phyloP scores from a whole-genome alignment of 2,113 vertebrate species.

The Tragelaphus scriptus region DNA sequence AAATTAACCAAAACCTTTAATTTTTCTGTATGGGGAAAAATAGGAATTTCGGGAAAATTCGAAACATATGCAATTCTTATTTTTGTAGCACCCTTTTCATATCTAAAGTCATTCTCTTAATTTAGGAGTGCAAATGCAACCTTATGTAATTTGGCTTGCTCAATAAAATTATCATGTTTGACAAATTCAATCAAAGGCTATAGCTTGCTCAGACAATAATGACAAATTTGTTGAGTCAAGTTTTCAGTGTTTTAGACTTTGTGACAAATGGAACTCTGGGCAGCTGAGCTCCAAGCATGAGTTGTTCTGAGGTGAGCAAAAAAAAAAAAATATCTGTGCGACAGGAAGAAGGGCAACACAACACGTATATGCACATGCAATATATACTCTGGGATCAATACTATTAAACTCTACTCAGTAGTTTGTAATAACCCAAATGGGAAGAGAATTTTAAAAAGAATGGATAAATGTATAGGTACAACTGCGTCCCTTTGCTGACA shows the following conservation, averaged over 20 bases:
- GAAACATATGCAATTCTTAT: slow-evolving; percentile 56
- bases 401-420: not conserved
- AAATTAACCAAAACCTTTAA: slow-evolving; percentile 22
- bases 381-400: not conserved
- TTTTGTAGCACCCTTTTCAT: slow-evolving; percentile 52
- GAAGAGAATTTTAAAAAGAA: not conserved
- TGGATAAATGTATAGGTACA: not conserved
- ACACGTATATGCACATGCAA: too few relatives aligned
- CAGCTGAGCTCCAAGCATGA: not conserved
- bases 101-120: slow-evolving; percentile 51
- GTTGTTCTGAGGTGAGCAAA: not conserved
- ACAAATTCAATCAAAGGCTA: slow-evolving; percentile 63
- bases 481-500: not conserved
- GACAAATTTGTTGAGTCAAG: slow-evolving; percentile 23
- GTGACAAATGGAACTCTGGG: not conserved
- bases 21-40: slow-evolving; percentile 43
- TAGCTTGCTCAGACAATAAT: slow-evolving; percentile 42
- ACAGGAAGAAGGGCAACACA: not conserved
- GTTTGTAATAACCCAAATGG: not conserved
- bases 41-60: slow-evolving; percentile 41
- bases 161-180: slow-evolving; percentile 45
- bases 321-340: not conserved
- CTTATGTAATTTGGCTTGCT: slow-evolving; percentile 53
- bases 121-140: slow-evolving; percentile 46
- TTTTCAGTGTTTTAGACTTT: not conserved